Percentiles rank a stretch among this genome's conserved stretches.
phyloP scores from a whole-genome alignment of 2,888 invertebrate species.

The Maniola hyperantus region DNA sequence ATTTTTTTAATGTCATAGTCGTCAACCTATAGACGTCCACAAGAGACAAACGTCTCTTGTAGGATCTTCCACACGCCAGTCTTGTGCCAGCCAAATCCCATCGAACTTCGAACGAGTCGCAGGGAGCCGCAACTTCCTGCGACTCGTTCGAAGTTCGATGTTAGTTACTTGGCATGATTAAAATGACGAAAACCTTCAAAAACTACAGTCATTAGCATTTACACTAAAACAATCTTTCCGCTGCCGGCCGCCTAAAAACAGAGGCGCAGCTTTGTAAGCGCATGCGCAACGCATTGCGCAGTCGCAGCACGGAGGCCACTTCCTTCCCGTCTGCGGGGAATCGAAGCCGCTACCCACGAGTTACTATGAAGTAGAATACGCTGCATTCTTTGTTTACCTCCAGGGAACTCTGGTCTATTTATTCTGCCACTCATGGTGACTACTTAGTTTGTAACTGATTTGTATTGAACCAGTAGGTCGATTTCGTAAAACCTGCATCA shows the following conservation, averaged over 20 bases:
- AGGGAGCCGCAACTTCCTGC: too few species aligned
- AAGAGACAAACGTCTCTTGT: too few species aligned
- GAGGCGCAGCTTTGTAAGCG: conserved; percentile 22
- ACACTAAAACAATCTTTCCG: conserved; percentile 13
- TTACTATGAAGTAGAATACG: conserved; percentile 10
- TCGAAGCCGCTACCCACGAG: conserved; percentile 36
- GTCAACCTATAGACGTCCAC: too few species aligned
- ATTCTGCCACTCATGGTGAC: background rate
- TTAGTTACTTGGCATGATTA: background rate
- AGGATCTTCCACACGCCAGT: too few species aligned
- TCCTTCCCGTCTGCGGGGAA: conserved; percentile 73
- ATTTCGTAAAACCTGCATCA: too few species aligned
- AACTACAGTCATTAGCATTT: conserved; percentile 4
- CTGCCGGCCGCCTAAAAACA: conserved; percentile 28
- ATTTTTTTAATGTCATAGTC: too few species aligned
- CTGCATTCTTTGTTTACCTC: conserved; percentile 16
- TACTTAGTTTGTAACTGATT: too few species aligned
- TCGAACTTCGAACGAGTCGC: too few species aligned
- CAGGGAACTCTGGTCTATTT: background rate
- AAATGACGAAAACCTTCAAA: conserved; percentile 5
- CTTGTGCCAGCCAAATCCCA: too few species aligned
- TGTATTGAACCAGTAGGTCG: too few species aligned
- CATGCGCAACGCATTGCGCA: conserved; percentile 50
- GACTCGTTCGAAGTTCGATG: too few species aligned
- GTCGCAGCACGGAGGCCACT: conserved; percentile 60